phyloP scores from a whole-genome alignment of 1,140 invertebrate genomes.

The Zophobas atratus region DNA sequence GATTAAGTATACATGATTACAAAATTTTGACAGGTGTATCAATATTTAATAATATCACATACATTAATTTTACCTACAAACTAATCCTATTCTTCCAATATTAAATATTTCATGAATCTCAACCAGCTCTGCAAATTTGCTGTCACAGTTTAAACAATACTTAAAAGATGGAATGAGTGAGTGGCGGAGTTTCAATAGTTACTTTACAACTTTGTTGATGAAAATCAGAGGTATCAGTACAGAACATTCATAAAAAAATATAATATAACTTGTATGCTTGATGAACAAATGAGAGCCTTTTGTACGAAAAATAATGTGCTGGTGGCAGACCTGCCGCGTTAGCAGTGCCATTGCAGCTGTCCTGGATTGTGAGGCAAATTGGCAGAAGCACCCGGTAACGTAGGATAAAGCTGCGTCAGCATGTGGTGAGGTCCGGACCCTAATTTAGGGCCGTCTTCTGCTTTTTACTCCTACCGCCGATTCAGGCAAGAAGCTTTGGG shows the following conservation, averaged over 20 bases:
- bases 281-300: slow-evolving; percentile 61
- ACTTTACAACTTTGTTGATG: too few species aligned
- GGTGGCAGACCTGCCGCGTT: slow-evolving; percentile 58
- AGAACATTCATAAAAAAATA: slow-evolving; percentile 66
- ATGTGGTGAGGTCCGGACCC: slow-evolving; percentile 73
- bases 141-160: too few species aligned
- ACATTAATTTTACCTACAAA: too few species aligned
- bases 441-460: slow-evolving; percentile 90
- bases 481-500: slow-evolving; percentile 98
- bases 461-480: slow-evolving; percentile 97
- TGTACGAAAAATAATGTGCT: slow-evolving; percentile 65
- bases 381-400: slow-evolving; percentile 68
- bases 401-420: slow-evolving; percentile 70
- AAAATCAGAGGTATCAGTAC: slow-evolving; percentile 58
- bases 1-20: too few species aligned
- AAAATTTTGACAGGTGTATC: too few species aligned
- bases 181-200: too few species aligned
- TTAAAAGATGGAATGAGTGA: too few species aligned
- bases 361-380: slow-evolving; percentile 68
- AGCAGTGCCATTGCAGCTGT: slow-evolving; percentile 68
- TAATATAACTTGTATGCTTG: slow-evolving; percentile 61
- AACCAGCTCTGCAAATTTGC: too few species aligned
- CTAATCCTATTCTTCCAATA: too few species aligned
- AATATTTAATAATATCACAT: too few species aligned
- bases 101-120: too few species aligned